Percentiles rank a stretch among this genome's conserved stretches.
Conservation (phyloP, 2,888 invertebrate genomes). For the Heteromurus nitidus region DNA sequence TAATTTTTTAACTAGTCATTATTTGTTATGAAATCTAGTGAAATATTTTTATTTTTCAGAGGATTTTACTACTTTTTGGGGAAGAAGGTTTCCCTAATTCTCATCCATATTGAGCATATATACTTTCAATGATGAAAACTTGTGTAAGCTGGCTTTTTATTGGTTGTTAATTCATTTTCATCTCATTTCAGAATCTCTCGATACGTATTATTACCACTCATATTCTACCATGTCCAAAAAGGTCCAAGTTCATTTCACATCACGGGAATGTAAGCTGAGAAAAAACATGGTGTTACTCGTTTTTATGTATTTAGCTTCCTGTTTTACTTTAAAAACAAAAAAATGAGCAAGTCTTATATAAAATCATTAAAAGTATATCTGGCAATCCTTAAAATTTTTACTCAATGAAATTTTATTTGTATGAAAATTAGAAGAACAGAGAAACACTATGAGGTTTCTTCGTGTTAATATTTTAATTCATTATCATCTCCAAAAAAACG, state of each 20-base stretch:
- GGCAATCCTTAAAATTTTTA: not conserved
- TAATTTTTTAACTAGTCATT: not conserved
- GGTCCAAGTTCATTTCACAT: no score
- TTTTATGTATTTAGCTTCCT: conserved; percentile 51
- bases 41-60: no score
- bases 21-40: conserved; percentile 12
- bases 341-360: not conserved
- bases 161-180: not conserved
- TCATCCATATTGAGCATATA: not conserved
- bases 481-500: conserved; percentile 13
- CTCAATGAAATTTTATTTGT: conserved; percentile 20
- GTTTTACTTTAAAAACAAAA: conserved; percentile 15
- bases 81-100: no score
- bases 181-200: not conserved
- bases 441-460: conserved; percentile 43
- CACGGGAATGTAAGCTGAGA: no score
- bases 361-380: not conserved
- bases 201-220: not conserved
- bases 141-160: not conserved
- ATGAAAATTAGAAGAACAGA: conserved; percentile 50
- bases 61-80: no score
- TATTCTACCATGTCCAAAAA: no score
- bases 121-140: not conserved
- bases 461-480: conserved; percentile 50
- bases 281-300: not conserved